Evolutionary conservation across 2,888 invertebrate species (phyloP).

Genomic region (Chymomyza procnemis): DNA sequence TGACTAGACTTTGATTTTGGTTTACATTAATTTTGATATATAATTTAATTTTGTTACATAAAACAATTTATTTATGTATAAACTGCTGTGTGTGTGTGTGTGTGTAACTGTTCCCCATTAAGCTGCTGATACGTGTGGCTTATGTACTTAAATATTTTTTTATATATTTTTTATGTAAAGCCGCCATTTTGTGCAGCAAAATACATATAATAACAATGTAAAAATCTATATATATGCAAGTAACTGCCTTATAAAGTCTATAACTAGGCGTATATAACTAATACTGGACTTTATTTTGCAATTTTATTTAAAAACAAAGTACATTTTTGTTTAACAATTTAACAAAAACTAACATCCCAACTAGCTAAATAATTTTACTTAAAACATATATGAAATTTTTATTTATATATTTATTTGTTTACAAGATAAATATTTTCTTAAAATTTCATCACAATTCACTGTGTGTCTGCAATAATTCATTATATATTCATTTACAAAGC

Average conservation of each 20-base stretch:
- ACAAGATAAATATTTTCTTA: slow-evolving; percentile 14
- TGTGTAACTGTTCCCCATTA: background rate
- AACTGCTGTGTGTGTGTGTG: background rate
- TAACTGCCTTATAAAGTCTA: slow-evolving; percentile 6
- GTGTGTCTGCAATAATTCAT: slow-evolving; percentile 73
- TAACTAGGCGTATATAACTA: slow-evolving; percentile 29
- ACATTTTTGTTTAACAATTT: no score
- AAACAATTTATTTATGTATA: background rate
- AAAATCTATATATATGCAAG: slow-evolving; percentile 37
- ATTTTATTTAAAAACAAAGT: slow-evolving; percentile 9
- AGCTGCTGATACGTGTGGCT: background rate
- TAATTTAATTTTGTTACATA: background rate
- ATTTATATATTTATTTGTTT: slow-evolving; percentile 16
- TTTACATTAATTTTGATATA: background rate
- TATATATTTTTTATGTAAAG: background rate
- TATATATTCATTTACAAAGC: slow-evolving; percentile 41
- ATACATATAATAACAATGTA: slow-evolving; percentile 64
- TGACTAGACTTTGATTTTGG: background rate
- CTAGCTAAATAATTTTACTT: background rate
- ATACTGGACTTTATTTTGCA: slow-evolving; percentile 30
- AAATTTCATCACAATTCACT: slow-evolving; percentile 78
- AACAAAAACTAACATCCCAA: slow-evolving; percentile 13
- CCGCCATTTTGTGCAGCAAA: slow-evolving; percentile 18
- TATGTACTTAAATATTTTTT: no score
- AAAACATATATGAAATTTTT: background rate